phyloP scores from a whole-genome alignment of 2,888 invertebrate genomes.

The Brachyopa scutellaris region DNA sequence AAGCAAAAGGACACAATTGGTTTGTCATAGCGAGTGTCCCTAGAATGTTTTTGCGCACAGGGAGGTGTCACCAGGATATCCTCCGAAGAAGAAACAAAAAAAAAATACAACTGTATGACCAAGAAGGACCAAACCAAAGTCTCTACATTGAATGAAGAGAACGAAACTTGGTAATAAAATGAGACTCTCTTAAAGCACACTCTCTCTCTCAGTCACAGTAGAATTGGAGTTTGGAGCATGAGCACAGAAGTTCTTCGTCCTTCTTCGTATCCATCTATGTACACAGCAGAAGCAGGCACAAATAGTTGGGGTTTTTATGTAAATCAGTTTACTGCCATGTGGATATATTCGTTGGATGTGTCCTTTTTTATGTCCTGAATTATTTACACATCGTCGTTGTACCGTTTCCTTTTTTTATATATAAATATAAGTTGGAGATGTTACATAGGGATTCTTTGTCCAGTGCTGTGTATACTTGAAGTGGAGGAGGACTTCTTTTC shows the following conservation, averaged over 20 bases:
- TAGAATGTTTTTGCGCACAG: constrained; percentile 75
- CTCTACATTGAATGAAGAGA: constrained; percentile 52
- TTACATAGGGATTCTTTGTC: constrained; percentile 58
- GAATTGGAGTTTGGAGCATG: constrained; percentile 52
- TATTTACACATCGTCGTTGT: constrained; percentile 61
- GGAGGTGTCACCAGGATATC: constrained; percentile 74
- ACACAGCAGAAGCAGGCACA: not conserved
- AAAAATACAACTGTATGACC: constrained; percentile 37
- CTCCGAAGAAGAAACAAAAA: constrained; percentile 28
- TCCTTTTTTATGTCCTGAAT: constrained; percentile 70
- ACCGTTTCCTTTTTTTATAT: constrained; percentile 3
- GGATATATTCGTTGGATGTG: constrained; percentile 62
- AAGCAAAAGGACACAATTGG: constrained; percentile 75
- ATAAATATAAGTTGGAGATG: not conserved
- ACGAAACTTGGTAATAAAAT: constrained; percentile 53
- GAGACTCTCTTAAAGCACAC: constrained; percentile 58
- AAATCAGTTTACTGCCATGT: constrained; percentile 60
- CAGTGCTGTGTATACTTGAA: constrained; percentile 30
- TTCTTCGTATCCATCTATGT: constrained; percentile 13
- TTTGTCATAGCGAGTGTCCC: constrained; percentile 74
- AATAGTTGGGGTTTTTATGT: constrained; percentile 56
- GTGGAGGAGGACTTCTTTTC: constrained; percentile 53
- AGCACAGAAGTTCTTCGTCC: constrained; percentile 18
- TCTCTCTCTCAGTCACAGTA: too few relatives aligned
- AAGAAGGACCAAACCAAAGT: constrained; percentile 34